Evolutionary conservation across 2,113 vertebrate species (phyloP), one percentile per base, ranked within the genome.

Genomic region (Camelus bactrianus): DNA sequence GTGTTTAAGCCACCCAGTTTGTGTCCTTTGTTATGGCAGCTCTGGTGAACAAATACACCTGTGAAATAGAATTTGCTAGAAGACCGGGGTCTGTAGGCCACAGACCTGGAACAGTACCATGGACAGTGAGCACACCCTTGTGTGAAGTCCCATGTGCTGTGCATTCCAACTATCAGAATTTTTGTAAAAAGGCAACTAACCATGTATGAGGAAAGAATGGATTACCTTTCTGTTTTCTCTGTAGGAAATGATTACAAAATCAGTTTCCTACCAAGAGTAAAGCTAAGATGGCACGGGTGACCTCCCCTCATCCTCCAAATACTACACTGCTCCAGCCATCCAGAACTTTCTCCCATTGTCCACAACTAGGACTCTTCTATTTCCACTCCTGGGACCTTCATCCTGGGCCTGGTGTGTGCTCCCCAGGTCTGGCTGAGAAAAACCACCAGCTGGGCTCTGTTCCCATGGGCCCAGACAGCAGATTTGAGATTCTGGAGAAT

Each of bases 141-240:
- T 35, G 17, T 62, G 67, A 91, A 72, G 54, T 52, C 16, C 22
- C 16, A 24, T 48, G 82, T 52, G 28, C 52, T 35, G 5, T 88
- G 54, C 38, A 58, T 70, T 80, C 48, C 14, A 62, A 62, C 35
- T 10, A 17, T 42, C 48, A 79, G 72, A 90, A 73, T 42, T 52
- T 60, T 52, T 42, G 38, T 24, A 76, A 69, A 69, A 58, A 38
- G 60, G 46, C 16, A 65, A 24, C 75, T 58, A 50, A 50, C 56
- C 17, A 32, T 20, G 54, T n/a, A 87, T 62, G 58, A 86, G 15
- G n/a, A 42, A 82, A 94, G 35, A 52, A 58, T 26, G 17, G 10
- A 11, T 70, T 80, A 60, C 80, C 70, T 76, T 96, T 88, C 80
- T 10, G 42, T 48, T 69, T 69, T 96, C 73, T 73, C 54, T 75